Conservation (phyloP, 2,797 vertebrate species). For the Gymnoscopelus microlampas region DNA sequence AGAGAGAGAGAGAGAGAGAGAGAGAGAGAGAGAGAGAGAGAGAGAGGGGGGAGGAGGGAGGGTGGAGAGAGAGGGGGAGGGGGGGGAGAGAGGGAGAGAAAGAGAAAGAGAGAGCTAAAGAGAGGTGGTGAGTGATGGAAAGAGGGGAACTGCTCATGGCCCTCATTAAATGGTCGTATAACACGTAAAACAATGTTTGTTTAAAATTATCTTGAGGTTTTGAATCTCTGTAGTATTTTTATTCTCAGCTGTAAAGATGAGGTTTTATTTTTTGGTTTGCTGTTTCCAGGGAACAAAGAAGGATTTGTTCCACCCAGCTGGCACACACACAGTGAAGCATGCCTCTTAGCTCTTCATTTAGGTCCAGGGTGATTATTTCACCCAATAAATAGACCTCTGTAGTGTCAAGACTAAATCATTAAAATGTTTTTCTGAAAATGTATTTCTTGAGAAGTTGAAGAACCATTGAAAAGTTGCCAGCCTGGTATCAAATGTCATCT, state of each 20-base stretch:
- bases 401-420: constrained; percentile 38
- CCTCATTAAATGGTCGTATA: too few relatives aligned
- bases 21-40: too few relatives aligned
- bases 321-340: constrained; percentile 26
- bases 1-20: not conserved
- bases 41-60: too few relatives aligned
- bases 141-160: not conserved
- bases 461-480: constrained; percentile 1
- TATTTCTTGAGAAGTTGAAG: not conserved
- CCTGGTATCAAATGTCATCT: too few relatives aligned
- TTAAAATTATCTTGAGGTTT: constrained; percentile 43
- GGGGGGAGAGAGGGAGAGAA: too few relatives aligned
- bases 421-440: constrained; percentile 39
- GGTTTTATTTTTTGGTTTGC: constrained; percentile 51
- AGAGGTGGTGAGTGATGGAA: not conserved
- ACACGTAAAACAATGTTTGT: constrained; percentile 28
- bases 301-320: constrained; percentile 65
- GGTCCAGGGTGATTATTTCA: constrained; percentile 37
- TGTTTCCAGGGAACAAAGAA: constrained; percentile 59
- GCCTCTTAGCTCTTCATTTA: constrained; percentile 57
- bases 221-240: constrained; percentile 55
- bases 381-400: constrained; percentile 45
- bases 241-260: constrained; percentile 48
- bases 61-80: too few relatives aligned
- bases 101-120: not conserved